These are phyloP conservation scores for Pachycephus smyrnensis DNA, from an alignment of 2,888 invertebrate genomes.

Conservation along the genomic window DNA sequence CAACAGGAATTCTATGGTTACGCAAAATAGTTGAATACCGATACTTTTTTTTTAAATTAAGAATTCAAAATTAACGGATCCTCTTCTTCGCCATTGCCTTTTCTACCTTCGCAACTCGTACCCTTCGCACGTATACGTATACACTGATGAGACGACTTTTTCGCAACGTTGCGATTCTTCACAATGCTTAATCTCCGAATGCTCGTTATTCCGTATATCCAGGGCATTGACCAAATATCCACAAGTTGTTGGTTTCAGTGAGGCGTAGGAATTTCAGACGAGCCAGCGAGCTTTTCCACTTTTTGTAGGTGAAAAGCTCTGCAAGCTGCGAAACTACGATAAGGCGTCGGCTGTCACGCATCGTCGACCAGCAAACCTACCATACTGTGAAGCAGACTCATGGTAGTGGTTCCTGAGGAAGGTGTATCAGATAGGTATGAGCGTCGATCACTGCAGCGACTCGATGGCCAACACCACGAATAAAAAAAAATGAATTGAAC, in stretches of 20 bases:
- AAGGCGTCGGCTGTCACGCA: slow-evolving; percentile 34
- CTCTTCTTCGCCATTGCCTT: neutral
- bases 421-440: neutral
- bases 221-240: neutral
- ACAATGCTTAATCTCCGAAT: neutral
- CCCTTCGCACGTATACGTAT: neutral
- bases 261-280: neutral
- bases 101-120: neutral
- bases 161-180: neutral
- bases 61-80: neutral
- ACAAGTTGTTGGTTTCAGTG: neutral
- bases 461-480: neutral
- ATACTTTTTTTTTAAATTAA: neutral
- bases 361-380: slow-evolving; percentile 30
- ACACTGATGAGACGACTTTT: neutral
- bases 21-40: neutral
- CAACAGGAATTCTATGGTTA: neutral
- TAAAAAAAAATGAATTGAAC: neutral
- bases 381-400: neutral
- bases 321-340: slow-evolving; percentile 36
- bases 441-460: neutral
- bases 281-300: neutral
- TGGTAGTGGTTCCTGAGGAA: neutral
- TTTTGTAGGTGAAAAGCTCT: slow-evolving; percentile 12
- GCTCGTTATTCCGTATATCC: neutral